A percentile compares a stretch with the other conserved stretches of the same genome.
Conservation (phyloP, 2,888 invertebrate species). For the Spicauda simplicius region DNA sequence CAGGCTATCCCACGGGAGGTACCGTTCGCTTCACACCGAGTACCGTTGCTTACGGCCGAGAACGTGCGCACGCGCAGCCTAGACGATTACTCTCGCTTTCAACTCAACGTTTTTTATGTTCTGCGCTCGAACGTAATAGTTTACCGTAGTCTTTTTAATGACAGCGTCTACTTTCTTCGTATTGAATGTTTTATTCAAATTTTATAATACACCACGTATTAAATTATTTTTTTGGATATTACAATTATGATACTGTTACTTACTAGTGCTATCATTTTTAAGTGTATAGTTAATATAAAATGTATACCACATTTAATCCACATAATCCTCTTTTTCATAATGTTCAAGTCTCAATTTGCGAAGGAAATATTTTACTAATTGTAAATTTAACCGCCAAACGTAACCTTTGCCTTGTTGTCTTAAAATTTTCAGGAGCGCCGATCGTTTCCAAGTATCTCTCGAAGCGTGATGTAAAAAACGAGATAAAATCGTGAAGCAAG, state of each 20-base stretch:
- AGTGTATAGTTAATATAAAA: too few relatives aligned
- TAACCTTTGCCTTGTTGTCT: conserved; percentile 35
- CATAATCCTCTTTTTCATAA: too few relatives aligned
- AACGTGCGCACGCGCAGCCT: conserved; percentile 51
- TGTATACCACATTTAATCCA: too few relatives aligned
- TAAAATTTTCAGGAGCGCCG: conserved; percentile 30
- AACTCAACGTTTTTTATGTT: conserved; percentile 59
- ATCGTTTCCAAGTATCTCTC: conserved; percentile 35
- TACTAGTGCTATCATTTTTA: too few relatives aligned
- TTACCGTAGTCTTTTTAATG: conserved; percentile 45
- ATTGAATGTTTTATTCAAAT: conserved; percentile 4
- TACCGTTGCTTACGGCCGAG: conserved; percentile 58
- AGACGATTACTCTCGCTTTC: conserved; percentile 78
- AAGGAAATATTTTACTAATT: conserved; percentile 5
- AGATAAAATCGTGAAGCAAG: conserved; percentile 69
- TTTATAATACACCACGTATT: neutral
- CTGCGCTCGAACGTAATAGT: conserved; percentile 44
- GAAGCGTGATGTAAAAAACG: conserved; percentile 46
- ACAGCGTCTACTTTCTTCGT: conserved; percentile 42
- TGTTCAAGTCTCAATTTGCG: neutral
- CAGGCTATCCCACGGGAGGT: conserved; percentile 62
- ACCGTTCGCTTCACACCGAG: conserved; percentile 60
- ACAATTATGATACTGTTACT: too few relatives aligned
- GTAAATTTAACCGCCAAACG: conserved; percentile 20
- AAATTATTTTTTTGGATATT: too few relatives aligned